Percentiles rank a stretch among this genome's conserved stretches.
Conservation (phyloP, 2,797 vertebrate species). For the Rachycentron canadum region DNA sequence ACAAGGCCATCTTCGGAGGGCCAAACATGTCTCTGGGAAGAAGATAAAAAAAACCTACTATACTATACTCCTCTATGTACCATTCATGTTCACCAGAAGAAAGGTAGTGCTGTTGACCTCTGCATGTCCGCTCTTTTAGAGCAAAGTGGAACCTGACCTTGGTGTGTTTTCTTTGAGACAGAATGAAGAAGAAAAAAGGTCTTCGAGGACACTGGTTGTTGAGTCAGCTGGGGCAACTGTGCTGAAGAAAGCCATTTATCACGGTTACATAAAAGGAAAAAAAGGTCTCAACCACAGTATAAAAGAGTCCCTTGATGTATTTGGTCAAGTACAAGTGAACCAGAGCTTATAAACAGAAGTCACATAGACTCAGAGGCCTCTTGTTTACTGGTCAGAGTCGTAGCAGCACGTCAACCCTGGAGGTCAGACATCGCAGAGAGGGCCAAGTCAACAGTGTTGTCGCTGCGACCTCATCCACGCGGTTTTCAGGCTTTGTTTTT, state of each 20-base stretch:
- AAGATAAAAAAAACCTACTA: too few species aligned
- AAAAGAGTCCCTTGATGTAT: constrained; percentile 30
- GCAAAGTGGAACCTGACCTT: constrained; percentile 51
- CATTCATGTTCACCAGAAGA: constrained; percentile 35
- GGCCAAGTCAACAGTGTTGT: constrained; percentile 26
- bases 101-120: constrained; percentile 61
- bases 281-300: not conserved
- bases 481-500: constrained; percentile 12
- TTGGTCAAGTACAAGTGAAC: constrained; percentile 42
- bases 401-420: constrained; percentile 18
- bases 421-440: constrained; percentile 55
- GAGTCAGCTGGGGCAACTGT: constrained; percentile 16
- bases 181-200: not conserved
- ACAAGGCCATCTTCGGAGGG: constrained; percentile 38
- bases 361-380: constrained; percentile 19
- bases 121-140: constrained; percentile 23
- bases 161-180: constrained; percentile 18
- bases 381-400: constrained; percentile 49
- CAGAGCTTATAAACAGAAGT: constrained; percentile 49
- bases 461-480: constrained; percentile 25
- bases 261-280: constrained; percentile 12
- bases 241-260: constrained; percentile 58
- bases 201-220: constrained; percentile 14
- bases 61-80: not conserved
- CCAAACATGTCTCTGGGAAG: constrained; percentile 30